Conservation (phyloP, 2,888 invertebrate species). For the Ephialtes manifestator region DNA sequence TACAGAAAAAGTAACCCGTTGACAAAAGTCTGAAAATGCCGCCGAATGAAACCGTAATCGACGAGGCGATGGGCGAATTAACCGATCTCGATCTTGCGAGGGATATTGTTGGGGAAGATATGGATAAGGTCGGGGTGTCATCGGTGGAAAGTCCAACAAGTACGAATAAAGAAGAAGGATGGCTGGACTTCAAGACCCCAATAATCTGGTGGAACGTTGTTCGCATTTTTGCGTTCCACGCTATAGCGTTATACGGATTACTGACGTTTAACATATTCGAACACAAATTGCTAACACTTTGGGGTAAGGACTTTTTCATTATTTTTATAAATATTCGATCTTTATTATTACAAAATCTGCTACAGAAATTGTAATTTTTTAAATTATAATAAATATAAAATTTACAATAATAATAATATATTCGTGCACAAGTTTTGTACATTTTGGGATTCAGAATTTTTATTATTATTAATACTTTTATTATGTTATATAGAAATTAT, state of each 20-base stretch:
- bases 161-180: constrained; percentile 43
- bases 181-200: constrained; percentile 56
- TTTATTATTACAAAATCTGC: no score
- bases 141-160: not conserved
- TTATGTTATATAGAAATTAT: no score
- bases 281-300: constrained; percentile 62
- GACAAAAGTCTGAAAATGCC: constrained; percentile 34
- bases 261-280: constrained; percentile 45
- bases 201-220: constrained; percentile 59
- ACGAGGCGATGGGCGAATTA: constrained; percentile 21
- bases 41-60: constrained; percentile 55
- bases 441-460: no score
- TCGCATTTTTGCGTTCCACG: constrained; percentile 56
- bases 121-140: not conserved
- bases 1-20: not conserved
- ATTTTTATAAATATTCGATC: not conserved
- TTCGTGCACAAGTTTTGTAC: not conserved
- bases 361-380: not conserved
- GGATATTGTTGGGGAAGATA: constrained; percentile 20
- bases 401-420: not conserved
- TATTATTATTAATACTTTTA: not conserved
- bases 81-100: constrained; percentile 36
- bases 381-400: not conserved
- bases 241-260: constrained; percentile 58
- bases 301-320: constrained; percentile 52